phyloP scores from a whole-genome alignment of 2,797 vertebrate genomes.

The Microcaecilia unicolor region DNA sequence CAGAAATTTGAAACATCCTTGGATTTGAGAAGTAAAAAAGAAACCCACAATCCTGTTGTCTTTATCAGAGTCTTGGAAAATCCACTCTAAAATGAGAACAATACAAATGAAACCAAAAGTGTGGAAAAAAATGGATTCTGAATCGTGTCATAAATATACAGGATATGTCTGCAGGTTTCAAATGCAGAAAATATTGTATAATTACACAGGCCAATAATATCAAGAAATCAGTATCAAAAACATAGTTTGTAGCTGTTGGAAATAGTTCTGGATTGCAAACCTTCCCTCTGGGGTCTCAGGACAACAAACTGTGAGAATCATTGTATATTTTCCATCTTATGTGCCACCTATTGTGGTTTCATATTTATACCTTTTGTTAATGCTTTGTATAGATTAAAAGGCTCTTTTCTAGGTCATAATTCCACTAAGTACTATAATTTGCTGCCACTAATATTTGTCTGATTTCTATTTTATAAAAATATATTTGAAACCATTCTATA shows the following conservation, averaged over 20 bases:
- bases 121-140: too few species aligned
- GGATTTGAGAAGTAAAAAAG: too few species aligned
- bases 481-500: slow-evolving; percentile 66
- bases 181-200: slow-evolving; percentile 44
- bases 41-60: too few species aligned
- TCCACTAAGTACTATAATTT: slow-evolving; percentile 77
- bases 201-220: slow-evolving; percentile 62
- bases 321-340: slow-evolving; percentile 73
- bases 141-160: slow-evolving; percentile 20
- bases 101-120: neutral
- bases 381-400: slow-evolving; percentile 73
- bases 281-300: slow-evolving; percentile 65
- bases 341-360: slow-evolving; percentile 64
- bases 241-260: slow-evolving; percentile 59
- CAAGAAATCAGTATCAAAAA: slow-evolving; percentile 65
- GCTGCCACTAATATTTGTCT: slow-evolving; percentile 74
- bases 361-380: slow-evolving; percentile 77
- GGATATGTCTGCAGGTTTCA: slow-evolving; percentile 42
- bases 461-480: slow-evolving; percentile 71
- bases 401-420: slow-evolving; percentile 73
- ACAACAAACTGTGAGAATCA: slow-evolving; percentile 67
- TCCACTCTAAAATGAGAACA: too few species aligned
- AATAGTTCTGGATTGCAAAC: slow-evolving; percentile 67
- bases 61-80: too few species aligned
- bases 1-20: too few species aligned